Evolutionary conservation across 2,888 invertebrate species (phyloP).

Genomic region (Coelopa pilipes): DNA sequence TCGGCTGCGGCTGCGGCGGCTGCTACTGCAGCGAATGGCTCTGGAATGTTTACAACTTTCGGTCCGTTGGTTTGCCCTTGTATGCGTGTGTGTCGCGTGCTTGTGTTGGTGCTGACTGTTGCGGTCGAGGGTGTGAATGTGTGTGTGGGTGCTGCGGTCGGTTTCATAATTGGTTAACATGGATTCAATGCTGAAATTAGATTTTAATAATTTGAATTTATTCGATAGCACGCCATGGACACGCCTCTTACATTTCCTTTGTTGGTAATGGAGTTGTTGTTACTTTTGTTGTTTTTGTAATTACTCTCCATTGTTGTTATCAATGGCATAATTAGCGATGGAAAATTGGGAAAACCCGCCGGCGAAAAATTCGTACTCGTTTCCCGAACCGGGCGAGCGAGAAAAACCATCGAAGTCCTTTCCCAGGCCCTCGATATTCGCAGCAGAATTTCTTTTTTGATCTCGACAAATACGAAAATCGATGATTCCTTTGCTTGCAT

Average conservation of each 20-base stretch:
- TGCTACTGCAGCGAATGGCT: neutral
- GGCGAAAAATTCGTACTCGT: too few species aligned
- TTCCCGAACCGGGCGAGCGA: too few species aligned
- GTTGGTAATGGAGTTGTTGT: neutral
- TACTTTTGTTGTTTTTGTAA: conserved; percentile 6
- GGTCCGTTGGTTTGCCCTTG: neutral
- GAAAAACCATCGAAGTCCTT: neutral
- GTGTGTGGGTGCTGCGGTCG: conserved; percentile 19
- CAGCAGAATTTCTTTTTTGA: too few species aligned
- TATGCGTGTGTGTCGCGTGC: neutral
- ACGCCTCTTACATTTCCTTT: neutral
- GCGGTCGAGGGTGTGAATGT: conserved; percentile 45
- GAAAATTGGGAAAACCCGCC: too few species aligned
- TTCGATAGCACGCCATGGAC: conserved; percentile 34
- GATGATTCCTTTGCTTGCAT: neutral
- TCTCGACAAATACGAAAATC: neutral
- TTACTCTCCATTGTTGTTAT: too few species aligned
- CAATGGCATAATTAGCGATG: neutral
- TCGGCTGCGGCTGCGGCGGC: too few species aligned
- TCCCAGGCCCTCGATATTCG: neutral
- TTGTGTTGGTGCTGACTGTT: neutral
- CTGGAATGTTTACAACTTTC: neutral
- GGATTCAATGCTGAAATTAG: conserved; percentile 50
- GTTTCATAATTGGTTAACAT: conserved; percentile 25
- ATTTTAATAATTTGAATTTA: conserved; percentile 58